These are phyloP conservation scores for Stenoptilia bipunctidactyla DNA, from an alignment of 2,888 invertebrate species.

Conservation along the genomic window DNA sequence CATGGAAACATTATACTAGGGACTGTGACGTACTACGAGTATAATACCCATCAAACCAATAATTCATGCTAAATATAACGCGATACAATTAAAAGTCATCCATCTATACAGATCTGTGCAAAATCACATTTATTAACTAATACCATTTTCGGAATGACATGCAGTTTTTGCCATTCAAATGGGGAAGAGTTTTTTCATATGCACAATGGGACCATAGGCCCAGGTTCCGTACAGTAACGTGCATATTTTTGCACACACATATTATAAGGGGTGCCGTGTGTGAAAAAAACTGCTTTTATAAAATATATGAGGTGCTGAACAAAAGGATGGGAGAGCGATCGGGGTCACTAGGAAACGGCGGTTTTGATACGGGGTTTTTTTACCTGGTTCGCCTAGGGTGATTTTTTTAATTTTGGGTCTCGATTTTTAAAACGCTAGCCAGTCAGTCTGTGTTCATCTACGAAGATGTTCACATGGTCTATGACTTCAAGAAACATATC, in stretches of 20 bases:
- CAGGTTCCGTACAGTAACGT: conserved; percentile 25
- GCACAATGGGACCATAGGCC: conserved; percentile 32
- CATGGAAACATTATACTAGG: too few species aligned
- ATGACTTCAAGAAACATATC: conserved; percentile 32
- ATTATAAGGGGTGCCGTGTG: conserved; percentile 66
- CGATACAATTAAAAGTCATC: conserved; percentile 67
- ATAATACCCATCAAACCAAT: conserved; percentile 49
- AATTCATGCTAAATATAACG: conserved; percentile 68
- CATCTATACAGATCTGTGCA: conserved; percentile 58
- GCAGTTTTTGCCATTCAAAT: conserved; percentile 71
- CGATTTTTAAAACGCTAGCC: conserved; percentile 54
- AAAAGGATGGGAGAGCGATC: conserved; percentile 69
- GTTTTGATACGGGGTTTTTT: conserved; percentile 70
- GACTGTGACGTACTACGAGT: too few species aligned
- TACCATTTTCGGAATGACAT: conserved; percentile 65
- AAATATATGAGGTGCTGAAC: conserved; percentile 56
- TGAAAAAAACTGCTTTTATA: conserved; percentile 70
- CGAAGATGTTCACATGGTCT: conserved; percentile 68
- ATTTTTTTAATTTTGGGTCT: conserved; percentile 47
- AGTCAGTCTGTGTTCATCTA: conserved; percentile 69
- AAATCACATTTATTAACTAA: conserved; percentile 67
- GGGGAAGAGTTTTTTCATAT: conserved; percentile 61
- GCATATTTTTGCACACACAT: conserved; percentile 64
- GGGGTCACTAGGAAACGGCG: conserved; percentile 71
- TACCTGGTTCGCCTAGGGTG: conserved; percentile 49